A percentile compares a stretch with the other conserved stretches of the same genome.
phyloP scores from a whole-genome alignment of 2,113 vertebrate genomes.

The Silurus glanis region DNA sequence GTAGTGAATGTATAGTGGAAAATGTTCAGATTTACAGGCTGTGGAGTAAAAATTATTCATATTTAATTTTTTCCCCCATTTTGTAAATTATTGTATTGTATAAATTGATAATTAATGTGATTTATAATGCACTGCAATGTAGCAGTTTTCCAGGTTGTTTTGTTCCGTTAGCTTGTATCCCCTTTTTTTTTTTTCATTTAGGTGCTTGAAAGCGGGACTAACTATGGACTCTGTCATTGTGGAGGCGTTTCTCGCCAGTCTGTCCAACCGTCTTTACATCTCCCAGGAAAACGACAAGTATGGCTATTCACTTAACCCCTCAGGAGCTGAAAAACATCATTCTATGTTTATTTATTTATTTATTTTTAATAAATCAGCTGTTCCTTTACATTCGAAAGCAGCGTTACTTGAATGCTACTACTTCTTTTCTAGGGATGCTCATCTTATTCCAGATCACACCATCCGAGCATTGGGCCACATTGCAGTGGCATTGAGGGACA shows the following conservation, averaged over 20 bases:
- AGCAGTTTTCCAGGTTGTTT: not conserved
- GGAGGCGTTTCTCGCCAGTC: conserved; percentile 94
- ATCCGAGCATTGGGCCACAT: conserved; percentile 96
- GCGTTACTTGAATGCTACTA: not conserved
- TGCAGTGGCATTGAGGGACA: conserved; percentile 90
- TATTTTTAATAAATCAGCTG: too few relatives aligned
- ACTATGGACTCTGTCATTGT: conserved; percentile 91
- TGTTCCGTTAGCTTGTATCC: not conserved
- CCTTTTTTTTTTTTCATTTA: conserved; percentile 54
- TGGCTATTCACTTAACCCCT: conserved; percentile 45
- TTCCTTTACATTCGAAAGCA: not conserved
- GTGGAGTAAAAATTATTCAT: too few relatives aligned
- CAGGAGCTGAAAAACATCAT: not conserved
- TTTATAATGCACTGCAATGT: not conserved
- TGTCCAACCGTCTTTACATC: conserved; percentile 97
- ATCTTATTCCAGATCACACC: conserved; percentile 96
- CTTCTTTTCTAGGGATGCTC: conserved; percentile 80
- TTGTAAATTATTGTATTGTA: not conserved
- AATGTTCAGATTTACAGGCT: not conserved
- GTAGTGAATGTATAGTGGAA: not conserved
- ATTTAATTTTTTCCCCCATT: not conserved
- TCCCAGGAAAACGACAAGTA: conserved; percentile 98
- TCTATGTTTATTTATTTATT: too few relatives aligned
- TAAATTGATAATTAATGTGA: not conserved
- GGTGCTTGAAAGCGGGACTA: conserved; percentile 91